Conservation (phyloP, 1,140 invertebrate species). For the Drosophila seguyi region DNA sequence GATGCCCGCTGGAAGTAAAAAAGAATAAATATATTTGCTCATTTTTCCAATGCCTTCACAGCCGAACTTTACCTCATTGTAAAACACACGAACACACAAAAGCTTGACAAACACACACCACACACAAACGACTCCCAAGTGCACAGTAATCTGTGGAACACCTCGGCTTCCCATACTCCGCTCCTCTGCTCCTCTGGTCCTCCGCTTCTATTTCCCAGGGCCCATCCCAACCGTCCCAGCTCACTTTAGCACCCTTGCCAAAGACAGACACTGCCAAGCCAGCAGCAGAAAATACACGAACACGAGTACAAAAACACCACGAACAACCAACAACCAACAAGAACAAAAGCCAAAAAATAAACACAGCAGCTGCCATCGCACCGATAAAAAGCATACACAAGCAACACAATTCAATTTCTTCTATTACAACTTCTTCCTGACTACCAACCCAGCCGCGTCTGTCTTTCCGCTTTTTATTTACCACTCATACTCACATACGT, state of each 20-base stretch:
- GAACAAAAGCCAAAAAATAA: conserved; percentile 52
- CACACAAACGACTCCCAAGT: conserved; percentile 67
- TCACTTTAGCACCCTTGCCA: conserved; percentile 26
- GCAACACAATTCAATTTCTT: conserved; percentile 80
- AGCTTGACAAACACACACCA: conserved; percentile 54
- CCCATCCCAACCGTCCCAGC: not conserved
- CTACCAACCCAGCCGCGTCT: conserved; percentile 45
- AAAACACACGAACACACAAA: conserved; percentile 66
- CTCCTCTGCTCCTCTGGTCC: not conserved
- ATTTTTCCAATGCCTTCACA: conserved; percentile 74
- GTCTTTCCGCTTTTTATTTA: conserved; percentile 48
- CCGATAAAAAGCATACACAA: conserved; percentile 52
- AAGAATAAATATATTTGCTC: conserved; percentile 55
- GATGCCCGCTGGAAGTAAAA: conserved; percentile 19
- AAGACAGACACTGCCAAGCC: conserved; percentile 26
- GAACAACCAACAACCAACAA: conserved; percentile 25
- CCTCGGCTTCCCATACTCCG: conserved; percentile 1
- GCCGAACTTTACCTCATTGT: conserved; percentile 83
- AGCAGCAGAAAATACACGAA: conserved; percentile 34
- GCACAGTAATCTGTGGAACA: conserved; percentile 66
- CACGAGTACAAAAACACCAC: conserved; percentile 13
- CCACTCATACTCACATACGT: conserved; percentile 44
- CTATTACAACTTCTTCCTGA: conserved; percentile 73
- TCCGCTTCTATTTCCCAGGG: conserved; percentile 7
- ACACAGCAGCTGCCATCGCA: conserved; percentile 72